Evolutionary conservation across 2,113 vertebrate genomes (phyloP).

Genomic region (Sylvia atricapilla): DNA sequence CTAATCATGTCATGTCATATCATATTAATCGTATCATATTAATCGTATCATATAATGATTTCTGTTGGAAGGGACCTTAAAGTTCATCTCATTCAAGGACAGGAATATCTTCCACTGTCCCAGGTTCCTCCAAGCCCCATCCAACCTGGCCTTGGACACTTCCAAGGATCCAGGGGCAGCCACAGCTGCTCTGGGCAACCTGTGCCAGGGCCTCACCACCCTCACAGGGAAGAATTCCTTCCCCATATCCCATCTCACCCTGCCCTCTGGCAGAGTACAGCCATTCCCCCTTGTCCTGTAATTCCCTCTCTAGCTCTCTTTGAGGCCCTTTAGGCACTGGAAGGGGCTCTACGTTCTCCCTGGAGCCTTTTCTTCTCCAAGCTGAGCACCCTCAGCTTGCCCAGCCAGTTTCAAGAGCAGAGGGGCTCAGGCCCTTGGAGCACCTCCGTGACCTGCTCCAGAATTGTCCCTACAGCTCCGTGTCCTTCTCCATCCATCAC

Average conservation of each 20-base stretch:
- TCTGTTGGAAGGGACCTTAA: neutral
- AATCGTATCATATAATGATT: neutral
- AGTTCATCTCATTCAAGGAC: accelerated
- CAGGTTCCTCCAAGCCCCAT: accelerated
- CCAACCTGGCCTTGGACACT: accelerated
- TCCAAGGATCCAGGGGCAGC: neutral
- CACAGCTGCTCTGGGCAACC: neutral
- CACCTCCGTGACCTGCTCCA: neutral
- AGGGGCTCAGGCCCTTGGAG: accelerated
- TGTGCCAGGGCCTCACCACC: accelerated
- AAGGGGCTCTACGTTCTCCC: neutral
- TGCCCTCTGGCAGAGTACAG: accelerated
- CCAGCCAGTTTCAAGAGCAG: neutral
- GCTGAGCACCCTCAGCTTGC: neutral
- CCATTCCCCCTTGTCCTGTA: neutral
- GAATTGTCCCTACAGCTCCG: neutral
- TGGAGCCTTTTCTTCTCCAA: neutral
- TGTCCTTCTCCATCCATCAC: accelerated
- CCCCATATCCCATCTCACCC: accelerated
- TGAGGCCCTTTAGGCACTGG: accelerated
- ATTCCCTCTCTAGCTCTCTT: neutral
- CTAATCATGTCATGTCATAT: neutral
- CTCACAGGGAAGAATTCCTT: accelerated
- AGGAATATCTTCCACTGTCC: accelerated
- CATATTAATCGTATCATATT: neutral